Evolutionary conservation across 2,113 vertebrate species (phyloP).

Genomic region (Struthio camelus): DNA sequence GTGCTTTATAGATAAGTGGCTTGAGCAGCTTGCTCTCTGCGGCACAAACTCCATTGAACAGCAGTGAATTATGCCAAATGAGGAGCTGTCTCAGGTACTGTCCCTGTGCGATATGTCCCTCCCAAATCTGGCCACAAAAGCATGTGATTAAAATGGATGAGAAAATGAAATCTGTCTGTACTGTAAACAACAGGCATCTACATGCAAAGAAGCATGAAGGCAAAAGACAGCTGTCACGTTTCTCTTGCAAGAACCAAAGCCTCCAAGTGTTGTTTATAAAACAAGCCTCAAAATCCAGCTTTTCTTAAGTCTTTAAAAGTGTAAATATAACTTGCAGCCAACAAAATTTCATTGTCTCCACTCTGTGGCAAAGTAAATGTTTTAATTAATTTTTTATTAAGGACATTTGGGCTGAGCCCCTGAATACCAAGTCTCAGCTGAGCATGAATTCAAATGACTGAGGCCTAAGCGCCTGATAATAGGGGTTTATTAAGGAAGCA

Average conservation of each 20-base stretch:
- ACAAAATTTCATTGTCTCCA: background rate
- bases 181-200: background rate
- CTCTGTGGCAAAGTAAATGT: background rate
- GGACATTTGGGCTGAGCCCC: background rate
- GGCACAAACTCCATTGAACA: background rate
- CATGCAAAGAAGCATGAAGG: background rate
- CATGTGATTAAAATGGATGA: background rate
- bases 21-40: background rate
- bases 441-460: slow-evolving; percentile 38
- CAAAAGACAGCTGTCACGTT: background rate
- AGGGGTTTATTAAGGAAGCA: slow-evolving; percentile 49
- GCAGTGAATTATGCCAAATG: background rate
- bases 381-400: slow-evolving; percentile 13
- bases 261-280: slow-evolving; percentile 49
- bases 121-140: background rate
- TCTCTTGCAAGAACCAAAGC: background rate
- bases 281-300: slow-evolving; percentile 43
- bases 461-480: slow-evolving; percentile 51
- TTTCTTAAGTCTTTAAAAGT: slow-evolving; percentile 31
- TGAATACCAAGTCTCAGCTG: slow-evolving; percentile 24
- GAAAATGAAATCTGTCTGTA: background rate
- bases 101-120: rapidly evolving
- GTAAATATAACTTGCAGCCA: slow-evolving; percentile 44
- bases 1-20: rapidly evolving
- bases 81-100: background rate